These are phyloP conservation scores for Rostratula benghalensis DNA, from an alignment of 2,113 vertebrate genomes.

Conservation along the genomic window DNA sequence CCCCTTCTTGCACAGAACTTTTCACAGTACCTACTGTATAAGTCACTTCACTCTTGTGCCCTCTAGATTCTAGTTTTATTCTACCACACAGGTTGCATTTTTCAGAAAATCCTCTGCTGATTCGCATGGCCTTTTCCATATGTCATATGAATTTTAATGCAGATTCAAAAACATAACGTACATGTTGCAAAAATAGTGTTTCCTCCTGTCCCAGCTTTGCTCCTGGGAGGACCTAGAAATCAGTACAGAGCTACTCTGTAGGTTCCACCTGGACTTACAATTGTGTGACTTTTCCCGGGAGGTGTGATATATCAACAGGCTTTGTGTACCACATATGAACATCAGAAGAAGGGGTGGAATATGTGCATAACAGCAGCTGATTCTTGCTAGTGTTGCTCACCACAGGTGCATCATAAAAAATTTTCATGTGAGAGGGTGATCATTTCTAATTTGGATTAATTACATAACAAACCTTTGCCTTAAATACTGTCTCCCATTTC, in stretches of 20 bases:
- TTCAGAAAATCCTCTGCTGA: background rate
- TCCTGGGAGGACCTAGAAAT: background rate
- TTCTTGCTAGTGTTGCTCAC: background rate
- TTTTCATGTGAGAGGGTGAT: background rate
- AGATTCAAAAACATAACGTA: background rate
- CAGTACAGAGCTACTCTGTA: background rate
- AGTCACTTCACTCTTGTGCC: background rate
- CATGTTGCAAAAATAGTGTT: background rate
- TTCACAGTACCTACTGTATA: background rate
- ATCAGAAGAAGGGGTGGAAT: background rate
- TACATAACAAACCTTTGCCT: background rate
- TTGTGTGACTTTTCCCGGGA: background rate
- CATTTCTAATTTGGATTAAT: background rate
- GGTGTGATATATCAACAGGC: accelerated
- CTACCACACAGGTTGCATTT: background rate
- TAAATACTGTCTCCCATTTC: background rate
- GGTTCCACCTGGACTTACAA: background rate
- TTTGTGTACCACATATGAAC: background rate
- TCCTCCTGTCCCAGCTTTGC: background rate
- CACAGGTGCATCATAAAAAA: background rate
- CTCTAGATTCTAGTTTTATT: background rate
- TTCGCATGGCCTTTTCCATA: background rate
- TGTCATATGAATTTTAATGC: background rate
- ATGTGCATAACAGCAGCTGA: background rate
- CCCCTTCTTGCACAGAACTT: background rate